phyloP scores from a whole-genome alignment of 37 sponge, comb jelly and placozoan species.

The Halisarca cf. caerulea region DNA sequence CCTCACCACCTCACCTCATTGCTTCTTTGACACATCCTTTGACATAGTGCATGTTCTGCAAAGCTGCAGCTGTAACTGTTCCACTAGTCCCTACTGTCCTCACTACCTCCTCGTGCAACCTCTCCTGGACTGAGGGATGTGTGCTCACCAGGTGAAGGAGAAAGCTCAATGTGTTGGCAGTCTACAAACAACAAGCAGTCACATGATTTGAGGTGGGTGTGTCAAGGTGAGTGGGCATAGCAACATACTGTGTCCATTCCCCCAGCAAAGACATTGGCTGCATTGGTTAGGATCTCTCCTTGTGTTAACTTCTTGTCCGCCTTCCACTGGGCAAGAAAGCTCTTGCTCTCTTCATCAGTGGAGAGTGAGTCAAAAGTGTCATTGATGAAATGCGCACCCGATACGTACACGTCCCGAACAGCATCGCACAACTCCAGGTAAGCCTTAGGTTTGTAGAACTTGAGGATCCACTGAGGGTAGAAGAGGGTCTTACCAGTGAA shows the following conservation, averaged over 20 bases:
- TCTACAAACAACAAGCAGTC: not conserved
- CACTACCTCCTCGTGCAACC: slow-evolving; percentile 21
- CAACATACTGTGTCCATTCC: slow-evolving; percentile 55
- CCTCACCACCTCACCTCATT: slow-evolving; percentile 25
- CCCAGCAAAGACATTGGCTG: slow-evolving; percentile 39
- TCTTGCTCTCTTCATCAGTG: not conserved
- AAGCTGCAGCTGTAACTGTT: slow-evolving; percentile 18
- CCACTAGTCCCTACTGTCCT: not conserved
- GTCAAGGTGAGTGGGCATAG: not conserved
- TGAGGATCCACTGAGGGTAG: slow-evolving; percentile 4
- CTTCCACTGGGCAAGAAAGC: slow-evolving; percentile 57
- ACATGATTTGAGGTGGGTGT: not conserved
- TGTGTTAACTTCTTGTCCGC: slow-evolving; percentile 29
- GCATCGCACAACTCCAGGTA: slow-evolving; percentile 2
- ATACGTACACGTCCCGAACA: not conserved
- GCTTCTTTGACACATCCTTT: slow-evolving; percentile 39
- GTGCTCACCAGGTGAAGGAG: slow-evolving; percentile 46
- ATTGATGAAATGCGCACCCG: not conserved
- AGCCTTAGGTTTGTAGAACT: not conserved
- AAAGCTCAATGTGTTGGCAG: slow-evolving; percentile 34
- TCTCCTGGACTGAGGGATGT: slow-evolving; percentile 35
- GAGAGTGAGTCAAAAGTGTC: not conserved
- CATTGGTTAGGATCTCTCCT: slow-evolving; percentile 23
- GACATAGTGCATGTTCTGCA: slow-evolving; percentile 40
- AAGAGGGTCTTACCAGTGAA: not conserved